Evolutionary conservation across 1,140 invertebrate species (phyloP).

Genomic region (Carposina sasakii): DNA sequence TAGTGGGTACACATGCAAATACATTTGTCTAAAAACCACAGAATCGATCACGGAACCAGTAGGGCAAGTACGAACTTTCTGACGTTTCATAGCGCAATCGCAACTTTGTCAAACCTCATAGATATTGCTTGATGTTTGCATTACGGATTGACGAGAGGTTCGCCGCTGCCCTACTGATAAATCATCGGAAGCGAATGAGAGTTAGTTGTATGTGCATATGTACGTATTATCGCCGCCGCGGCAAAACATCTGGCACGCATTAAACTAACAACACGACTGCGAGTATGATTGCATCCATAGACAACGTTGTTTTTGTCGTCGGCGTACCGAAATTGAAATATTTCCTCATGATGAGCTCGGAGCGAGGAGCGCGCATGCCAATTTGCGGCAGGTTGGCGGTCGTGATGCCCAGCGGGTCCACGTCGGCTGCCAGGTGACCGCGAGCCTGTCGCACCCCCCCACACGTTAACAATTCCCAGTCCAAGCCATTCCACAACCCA

Average conservation of each 20-base stretch:
- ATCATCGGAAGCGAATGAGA: too few species aligned
- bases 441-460: slow-evolving; percentile 81
- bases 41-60: too few species aligned
- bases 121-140: too few species aligned
- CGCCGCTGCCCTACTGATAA: too few species aligned
- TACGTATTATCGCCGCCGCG: slow-evolving; percentile 47
- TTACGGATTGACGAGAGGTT: too few species aligned
- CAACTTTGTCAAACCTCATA: too few species aligned
- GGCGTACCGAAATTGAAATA: slow-evolving; percentile 73
- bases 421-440: slow-evolving; percentile 95
- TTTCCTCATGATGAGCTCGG: slow-evolving; percentile 73
- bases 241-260: slow-evolving; percentile 32
- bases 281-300: slow-evolving; percentile 26
- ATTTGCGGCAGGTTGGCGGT: slow-evolving; percentile 62
- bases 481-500: slow-evolving; percentile 33
- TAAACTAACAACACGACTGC: slow-evolving; percentile 22
- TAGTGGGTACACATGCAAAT: slow-evolving; percentile 35
- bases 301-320: slow-evolving; percentile 22
- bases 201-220: slow-evolving; percentile 30
- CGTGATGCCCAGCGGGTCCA: slow-evolving; percentile 93
- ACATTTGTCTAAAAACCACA: too few species aligned
- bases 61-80: too few species aligned
- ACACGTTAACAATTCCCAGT: slow-evolving; percentile 36
- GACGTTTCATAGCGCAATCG: too few species aligned
- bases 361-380: slow-evolving; percentile 63